Conservation (phyloP, 2,113 vertebrate species). For the Pluvialis apricaria region DNA sequence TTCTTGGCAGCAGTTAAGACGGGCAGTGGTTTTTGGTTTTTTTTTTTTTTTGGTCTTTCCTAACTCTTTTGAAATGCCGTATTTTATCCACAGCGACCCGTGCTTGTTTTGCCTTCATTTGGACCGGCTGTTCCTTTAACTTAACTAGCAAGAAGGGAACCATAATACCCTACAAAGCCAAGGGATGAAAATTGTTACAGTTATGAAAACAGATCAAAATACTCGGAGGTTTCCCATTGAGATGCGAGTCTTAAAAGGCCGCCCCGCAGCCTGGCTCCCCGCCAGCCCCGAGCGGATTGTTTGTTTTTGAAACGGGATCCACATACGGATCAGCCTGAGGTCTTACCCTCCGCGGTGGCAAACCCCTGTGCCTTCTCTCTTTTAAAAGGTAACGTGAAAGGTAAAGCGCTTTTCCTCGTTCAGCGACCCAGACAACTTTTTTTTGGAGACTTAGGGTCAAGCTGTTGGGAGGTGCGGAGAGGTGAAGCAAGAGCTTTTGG, state of each 20-base stretch:
- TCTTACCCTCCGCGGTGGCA: neutral
- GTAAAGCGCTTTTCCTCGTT: neutral
- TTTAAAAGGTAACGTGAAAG: neutral
- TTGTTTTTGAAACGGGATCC: constrained; percentile 45
- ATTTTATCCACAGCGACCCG: neutral
- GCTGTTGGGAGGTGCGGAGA: neutral
- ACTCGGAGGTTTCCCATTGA: neutral
- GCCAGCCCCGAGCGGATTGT: constrained; percentile 24
- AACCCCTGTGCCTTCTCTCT: neutral
- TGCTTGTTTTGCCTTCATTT: constrained; percentile 24
- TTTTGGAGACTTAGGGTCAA: neutral
- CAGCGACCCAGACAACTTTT: neutral
- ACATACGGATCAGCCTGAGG: neutral
- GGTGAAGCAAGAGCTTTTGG: neutral
- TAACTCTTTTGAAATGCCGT: neutral
- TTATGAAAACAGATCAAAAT: constrained; percentile 46
- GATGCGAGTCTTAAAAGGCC: neutral
- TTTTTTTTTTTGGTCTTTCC: neutral
- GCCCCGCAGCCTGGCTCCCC: neutral
- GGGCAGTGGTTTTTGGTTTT: neutral
- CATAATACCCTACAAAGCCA: neutral
- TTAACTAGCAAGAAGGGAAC: neutral
- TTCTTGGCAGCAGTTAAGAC: constrained; percentile 45
- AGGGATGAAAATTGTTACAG: constrained; percentile 32
- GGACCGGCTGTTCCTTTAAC: neutral